Evolutionary conservation across 2,888 invertebrate genomes (phyloP).

Genomic region (Kuschelorhynchus macadamiae): DNA sequence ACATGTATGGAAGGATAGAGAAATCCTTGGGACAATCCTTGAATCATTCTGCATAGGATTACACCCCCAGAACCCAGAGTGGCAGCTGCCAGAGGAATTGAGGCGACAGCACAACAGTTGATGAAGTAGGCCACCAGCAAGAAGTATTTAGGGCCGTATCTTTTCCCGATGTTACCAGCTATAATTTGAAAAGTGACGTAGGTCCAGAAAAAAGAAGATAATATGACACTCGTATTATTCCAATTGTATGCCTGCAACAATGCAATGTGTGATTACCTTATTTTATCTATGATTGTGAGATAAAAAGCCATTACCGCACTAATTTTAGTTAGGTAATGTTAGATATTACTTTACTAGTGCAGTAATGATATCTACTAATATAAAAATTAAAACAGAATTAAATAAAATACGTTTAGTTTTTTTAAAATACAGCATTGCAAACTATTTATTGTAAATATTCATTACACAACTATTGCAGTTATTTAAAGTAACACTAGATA

Average conservation of each 20-base stretch:
- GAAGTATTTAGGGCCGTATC: conserved; percentile 81
- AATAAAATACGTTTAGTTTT: too few relatives aligned
- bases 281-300: too few relatives aligned
- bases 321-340: too few relatives aligned
- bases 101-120: conserved; percentile 74
- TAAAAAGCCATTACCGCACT: too few relatives aligned
- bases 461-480: too few relatives aligned
- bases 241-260: conserved; percentile 41
- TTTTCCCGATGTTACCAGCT: conserved; percentile 79
- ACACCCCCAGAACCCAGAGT: conserved; percentile 52
- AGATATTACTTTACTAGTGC: too few relatives aligned
- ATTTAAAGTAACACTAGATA: too few relatives aligned
- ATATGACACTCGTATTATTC: conserved; percentile 66
- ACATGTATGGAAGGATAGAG: conserved; percentile 80
- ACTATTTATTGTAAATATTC: too few relatives aligned
- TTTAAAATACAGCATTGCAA: too few relatives aligned
- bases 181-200: conserved; percentile 82
- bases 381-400: too few relatives aligned
- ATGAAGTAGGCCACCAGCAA: conserved; percentile 71
- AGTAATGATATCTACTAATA: too few relatives aligned
- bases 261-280: too few relatives aligned
- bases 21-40: conserved; percentile 82
- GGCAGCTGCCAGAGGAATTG: conserved; percentile 67
- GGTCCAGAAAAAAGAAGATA: conserved; percentile 87
- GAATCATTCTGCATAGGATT: conserved; percentile 60